Evolutionary conservation across 1,140 invertebrate genomes (phyloP).

Genomic region (Scaptodrosophila lebanonensis): DNA sequence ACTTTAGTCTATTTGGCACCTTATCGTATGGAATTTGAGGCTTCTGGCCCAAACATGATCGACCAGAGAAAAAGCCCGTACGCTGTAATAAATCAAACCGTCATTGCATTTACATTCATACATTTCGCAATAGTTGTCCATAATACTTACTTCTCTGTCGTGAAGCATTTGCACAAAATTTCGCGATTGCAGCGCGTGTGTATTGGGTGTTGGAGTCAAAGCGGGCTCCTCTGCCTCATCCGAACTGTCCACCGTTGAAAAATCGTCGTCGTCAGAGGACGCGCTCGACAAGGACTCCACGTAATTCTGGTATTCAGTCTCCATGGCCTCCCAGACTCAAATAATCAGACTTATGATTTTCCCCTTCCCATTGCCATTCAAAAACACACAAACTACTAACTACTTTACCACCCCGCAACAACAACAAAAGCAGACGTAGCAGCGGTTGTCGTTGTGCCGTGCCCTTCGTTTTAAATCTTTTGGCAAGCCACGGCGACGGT

Average conservation of each 20-base stretch:
- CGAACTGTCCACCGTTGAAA: constrained; percentile 61
- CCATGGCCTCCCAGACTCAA: constrained; percentile 40
- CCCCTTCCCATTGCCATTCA: constrained; percentile 1
- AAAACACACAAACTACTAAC: constrained; percentile 1
- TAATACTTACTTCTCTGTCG: constrained; percentile 57
- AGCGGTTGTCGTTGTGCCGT: too few species aligned
- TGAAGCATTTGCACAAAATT: constrained; percentile 60
- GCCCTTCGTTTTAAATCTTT: too few species aligned
- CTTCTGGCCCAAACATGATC: constrained; percentile 38
- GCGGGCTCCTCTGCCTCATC: constrained; percentile 55
- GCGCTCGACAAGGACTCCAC: constrained; percentile 64
- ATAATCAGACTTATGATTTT: constrained; percentile 57
- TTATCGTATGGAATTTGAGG: constrained; percentile 78
- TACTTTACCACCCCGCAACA: too few species aligned
- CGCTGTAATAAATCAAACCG: constrained; percentile 16
- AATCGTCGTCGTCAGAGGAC: constrained; percentile 66
- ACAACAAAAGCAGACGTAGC: neutral
- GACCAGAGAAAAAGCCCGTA: constrained; percentile 54
- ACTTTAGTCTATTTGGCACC: constrained; percentile 81
- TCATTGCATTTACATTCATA: neutral
- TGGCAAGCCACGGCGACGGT: too few species aligned
- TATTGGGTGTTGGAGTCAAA: constrained; percentile 7
- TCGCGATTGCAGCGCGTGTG: constrained; percentile 32
- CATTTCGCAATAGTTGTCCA: neutral
- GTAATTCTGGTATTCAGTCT: constrained; percentile 60